A percentile compares a stretch with the other conserved stretches of the same genome.
These are phyloP conservation scores for Netelia fuscicornis DNA, from an alignment of 2,888 invertebrate genomes.

Conservation along the genomic window DNA sequence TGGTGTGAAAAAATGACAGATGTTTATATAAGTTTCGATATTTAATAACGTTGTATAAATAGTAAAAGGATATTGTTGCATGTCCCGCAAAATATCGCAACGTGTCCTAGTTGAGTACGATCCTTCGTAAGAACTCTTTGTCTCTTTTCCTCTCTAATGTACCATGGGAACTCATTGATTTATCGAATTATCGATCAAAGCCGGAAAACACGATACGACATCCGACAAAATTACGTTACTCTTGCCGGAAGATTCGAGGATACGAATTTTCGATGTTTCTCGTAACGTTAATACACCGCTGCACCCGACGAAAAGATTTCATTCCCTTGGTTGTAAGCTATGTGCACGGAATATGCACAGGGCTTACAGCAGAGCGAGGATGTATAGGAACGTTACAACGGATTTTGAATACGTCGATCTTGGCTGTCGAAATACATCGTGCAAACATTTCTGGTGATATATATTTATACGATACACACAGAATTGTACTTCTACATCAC, in stretches of 20 bases:
- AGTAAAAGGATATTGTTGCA: neutral
- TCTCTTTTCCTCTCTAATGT: slow-evolving; percentile 5
- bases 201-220: slow-evolving; percentile 40
- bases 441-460: neutral
- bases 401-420: neutral
- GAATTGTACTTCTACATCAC: neutral
- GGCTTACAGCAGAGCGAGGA: neutral
- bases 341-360: neutral
- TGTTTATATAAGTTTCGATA: neutral
- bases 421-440: neutral
- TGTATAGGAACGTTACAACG: neutral
- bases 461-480: neutral
- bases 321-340: neutral
- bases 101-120: neutral
- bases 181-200: slow-evolving; percentile 67
- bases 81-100: neutral
- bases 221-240: slow-evolving; percentile 61
- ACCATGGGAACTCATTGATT: slow-evolving; percentile 40
- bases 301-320: neutral
- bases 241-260: slow-evolving; percentile 49
- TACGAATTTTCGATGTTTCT: slow-evolving; percentile 33
- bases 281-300: slow-evolving; percentile 17
- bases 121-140: neutral
- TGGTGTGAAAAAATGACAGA: neutral
- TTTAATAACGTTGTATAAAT: neutral